Percentiles rank a stretch among this genome's conserved stretches.
phyloP scores from a whole-genome alignment of 2,113 vertebrate species.

The Cephalopterus ornatus region DNA sequence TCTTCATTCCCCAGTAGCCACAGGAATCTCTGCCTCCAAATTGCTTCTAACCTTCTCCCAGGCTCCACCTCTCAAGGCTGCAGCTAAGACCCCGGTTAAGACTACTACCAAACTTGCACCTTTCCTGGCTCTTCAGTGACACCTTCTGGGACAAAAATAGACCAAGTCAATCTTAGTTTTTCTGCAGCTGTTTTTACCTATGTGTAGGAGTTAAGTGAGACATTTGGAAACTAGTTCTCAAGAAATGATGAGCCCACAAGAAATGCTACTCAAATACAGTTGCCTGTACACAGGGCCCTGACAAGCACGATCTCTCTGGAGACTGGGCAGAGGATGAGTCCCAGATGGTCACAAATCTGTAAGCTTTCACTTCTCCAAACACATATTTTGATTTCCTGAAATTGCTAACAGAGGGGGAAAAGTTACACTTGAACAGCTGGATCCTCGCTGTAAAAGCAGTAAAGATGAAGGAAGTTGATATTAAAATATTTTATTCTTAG shows the following conservation, averaged over 20 bases:
- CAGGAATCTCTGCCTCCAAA: neutral
- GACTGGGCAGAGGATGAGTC: neutral
- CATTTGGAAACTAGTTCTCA: neutral
- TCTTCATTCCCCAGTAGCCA: neutral
- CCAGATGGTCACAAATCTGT: neutral
- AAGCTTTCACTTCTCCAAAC: neutral
- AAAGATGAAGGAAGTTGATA: neutral
- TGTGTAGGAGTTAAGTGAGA: neutral
- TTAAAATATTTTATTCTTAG: neutral
- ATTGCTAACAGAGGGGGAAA: neutral
- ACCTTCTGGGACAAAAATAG: slow-evolving; percentile 50
- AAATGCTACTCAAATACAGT: neutral
- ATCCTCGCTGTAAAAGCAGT: neutral
- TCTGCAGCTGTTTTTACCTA: neutral
- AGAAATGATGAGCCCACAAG: neutral
- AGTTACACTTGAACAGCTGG: neutral
- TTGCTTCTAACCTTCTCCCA: neutral
- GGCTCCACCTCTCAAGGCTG: neutral
- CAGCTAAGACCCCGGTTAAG: neutral
- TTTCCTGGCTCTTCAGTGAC: slow-evolving; percentile 57
- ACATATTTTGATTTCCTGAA: neutral
- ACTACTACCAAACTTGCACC: neutral
- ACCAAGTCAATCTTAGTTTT: neutral
- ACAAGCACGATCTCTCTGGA: neutral
- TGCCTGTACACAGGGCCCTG: neutral